Base-by-base conservation (phyloP, 1,140 invertebrate genomes). In the Trichonephila inaurata region DNA sequence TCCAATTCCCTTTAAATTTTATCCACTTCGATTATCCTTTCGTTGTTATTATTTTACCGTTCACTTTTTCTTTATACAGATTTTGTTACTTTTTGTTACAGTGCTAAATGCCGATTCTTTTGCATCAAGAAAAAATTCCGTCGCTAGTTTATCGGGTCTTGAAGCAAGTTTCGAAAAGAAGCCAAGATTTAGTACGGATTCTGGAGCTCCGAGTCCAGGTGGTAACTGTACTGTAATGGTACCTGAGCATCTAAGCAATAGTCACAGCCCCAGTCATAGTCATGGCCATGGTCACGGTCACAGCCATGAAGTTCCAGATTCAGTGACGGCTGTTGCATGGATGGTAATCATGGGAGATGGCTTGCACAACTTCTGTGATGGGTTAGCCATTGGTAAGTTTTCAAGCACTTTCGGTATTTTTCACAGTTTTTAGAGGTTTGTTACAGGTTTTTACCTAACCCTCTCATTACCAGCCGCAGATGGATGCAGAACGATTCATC, bases 281-380 rank as follows among this genome's bases (percentile, higher is more conserved):
- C 98, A 98, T 96, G 97, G 98, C 1, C 98, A 98, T 95, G 97
- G 97, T 24, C 98, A 98, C 96, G 97, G 97, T 1, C 98, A 98
- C 95, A 97, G 98, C 18, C 98, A 98, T 96, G 97, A 97, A 28
- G 97, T 97, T 0, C 98, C 98, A 0, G 97, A 97, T 85, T 97
- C 97, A 93, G 96, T 98, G 95, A 97, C 97, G 7, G 98, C 97
- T 14, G 98, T 99, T 0, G 98, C 98, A 16, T 99, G 98, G 98
- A 99, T 99, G 98, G 98, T 99, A 64, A 97, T 99, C 69, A 98
- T 98, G 97, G 98, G 98, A 0, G 98, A 99, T 96, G 98, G 98
- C 0, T 96, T 99, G 24, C 98, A 99, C 95, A 98, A 98, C 95
- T 98, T 98, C 95, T 97, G 97, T 8, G 98, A 99, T 96, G 98